Conservation (phyloP, 1,140 invertebrate genomes). For the Lasioglossum baleicum region DNA sequence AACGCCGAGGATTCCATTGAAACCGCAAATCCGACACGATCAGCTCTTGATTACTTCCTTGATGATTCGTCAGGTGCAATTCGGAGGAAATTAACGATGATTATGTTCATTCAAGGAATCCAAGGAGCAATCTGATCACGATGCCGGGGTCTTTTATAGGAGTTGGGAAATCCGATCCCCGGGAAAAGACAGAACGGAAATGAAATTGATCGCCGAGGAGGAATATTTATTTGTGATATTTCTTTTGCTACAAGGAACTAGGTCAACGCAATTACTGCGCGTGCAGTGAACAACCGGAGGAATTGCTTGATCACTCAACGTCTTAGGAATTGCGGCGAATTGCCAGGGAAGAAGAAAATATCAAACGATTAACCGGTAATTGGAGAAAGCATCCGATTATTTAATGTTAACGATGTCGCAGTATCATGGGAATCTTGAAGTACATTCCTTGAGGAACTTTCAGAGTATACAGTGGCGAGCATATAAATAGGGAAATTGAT, state of each 20-base stretch:
- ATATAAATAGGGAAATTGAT: no score
- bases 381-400: background rate
- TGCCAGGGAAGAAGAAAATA: background rate
- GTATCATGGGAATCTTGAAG: background rate
- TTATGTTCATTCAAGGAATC: background rate
- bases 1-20: no score
- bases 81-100: background rate
- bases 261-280: conserved; percentile 10
- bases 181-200: background rate
- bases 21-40: no score
- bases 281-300: conserved; percentile 12
- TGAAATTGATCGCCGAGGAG: background rate
- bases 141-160: background rate
- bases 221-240: conserved; percentile 25
- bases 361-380: background rate
- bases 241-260: background rate
- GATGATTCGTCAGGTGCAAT: background rate
- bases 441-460: no score
- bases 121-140: background rate
- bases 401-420: no score
- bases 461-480: no score
- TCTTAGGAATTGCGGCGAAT: conserved; percentile 9
- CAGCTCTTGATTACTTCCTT: background rate
- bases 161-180: background rate
- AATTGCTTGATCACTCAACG: conserved; percentile 5